Evolutionary conservation across 2,888 invertebrate species (phyloP), one percentile per base, ranked within the genome.

Genomic region (Andrena praecox): DNA sequence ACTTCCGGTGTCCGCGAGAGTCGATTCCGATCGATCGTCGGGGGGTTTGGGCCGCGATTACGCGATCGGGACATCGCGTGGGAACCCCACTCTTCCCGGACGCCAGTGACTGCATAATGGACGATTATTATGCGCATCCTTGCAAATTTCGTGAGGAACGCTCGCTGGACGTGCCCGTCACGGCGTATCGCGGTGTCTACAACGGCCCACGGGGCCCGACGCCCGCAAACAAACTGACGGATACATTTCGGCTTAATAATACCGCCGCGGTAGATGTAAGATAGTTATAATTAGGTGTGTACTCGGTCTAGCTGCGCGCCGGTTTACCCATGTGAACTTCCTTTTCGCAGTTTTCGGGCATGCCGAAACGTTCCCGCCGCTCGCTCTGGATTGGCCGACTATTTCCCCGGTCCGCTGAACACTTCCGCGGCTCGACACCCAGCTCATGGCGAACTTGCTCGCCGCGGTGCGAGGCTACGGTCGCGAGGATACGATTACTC

Each of bases 221-320:
- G 64, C 12, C 12, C 63, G 77, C 84, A 73, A 77, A 77, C 75
- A 75, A 77, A 74, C 64, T 50, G 77, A 73, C 77, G 81, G 75
- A 63, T 59, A 75, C 79, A 77, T 85, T 79, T 81, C 80, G 76
- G 74, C 75, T 73, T 86, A 87, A 87, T 87, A 86, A 93, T 91
- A 93, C 90, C 82, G 89, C 85, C 42, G 83, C 87, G 87, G 91
- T 91, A 93, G 93, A 93, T 93, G 92, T 89, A 91, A 93, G 93
- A 93, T 93, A 93, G 93, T 93, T 93, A 91, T 93, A 93, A 93
- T 93, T 93, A 93, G 93, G 91, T 90, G 87, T 89, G 91, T 90
- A 90, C 91, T 90, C 90, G 87, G 89, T 90, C 91, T 91, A 92
- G 92, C 91, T 89, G 90, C 90, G 89, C 90, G 90, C 91, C 84